A percentile compares a stretch with the other conserved stretches of the same genome.
Conservation (phyloP, 64 coral and sea anemone genomes). For the Astreopora myriophthalma region DNA sequence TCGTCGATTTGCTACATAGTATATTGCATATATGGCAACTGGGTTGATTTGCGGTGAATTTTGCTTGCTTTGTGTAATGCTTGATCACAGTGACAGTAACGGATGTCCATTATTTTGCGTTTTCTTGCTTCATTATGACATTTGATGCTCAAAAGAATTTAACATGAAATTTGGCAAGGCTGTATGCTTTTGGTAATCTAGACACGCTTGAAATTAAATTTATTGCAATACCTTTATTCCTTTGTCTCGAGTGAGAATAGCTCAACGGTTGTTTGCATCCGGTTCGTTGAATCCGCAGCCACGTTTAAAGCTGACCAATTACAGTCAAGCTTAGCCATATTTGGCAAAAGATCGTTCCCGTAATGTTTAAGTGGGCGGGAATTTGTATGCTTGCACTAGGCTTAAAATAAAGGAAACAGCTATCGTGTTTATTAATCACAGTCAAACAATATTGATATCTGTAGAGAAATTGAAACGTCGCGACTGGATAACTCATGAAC, state of each 20-base stretch:
- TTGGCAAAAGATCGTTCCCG: neutral
- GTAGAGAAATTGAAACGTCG: neutral
- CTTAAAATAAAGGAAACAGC: neutral
- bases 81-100: too few relatives aligned
- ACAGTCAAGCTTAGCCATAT: slow-evolving; percentile 32
- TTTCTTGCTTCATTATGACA: neutral
- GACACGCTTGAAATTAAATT: neutral
- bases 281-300: neutral
- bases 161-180: neutral
- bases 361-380: neutral
- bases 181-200: neutral
- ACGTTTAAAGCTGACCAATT: slow-evolving; percentile 60
- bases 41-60: too few relatives aligned
- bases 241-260: neutral
- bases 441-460: neutral
- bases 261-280: neutral
- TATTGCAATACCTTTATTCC: neutral
- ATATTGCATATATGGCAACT: too few relatives aligned
- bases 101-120: neutral
- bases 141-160: neutral
- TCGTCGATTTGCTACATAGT: too few relatives aligned
- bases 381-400: neutral
- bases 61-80: too few relatives aligned
- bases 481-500: neutral
- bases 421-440: neutral